Conservation (phyloP, 2,113 vertebrate species). For the Dasypus novemcinctus region DNA sequence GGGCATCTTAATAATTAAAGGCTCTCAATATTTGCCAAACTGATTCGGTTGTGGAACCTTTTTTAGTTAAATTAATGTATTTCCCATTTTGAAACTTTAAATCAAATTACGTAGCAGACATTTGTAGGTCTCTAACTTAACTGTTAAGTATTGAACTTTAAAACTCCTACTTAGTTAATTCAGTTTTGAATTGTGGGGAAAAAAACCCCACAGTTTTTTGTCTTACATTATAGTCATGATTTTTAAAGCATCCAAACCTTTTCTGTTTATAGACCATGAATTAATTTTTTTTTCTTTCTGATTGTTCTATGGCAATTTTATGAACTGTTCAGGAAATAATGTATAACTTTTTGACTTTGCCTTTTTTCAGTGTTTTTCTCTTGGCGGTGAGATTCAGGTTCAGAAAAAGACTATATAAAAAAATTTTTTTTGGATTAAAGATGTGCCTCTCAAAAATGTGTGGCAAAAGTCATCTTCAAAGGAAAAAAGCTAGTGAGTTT, state of each 20-base stretch:
- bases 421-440: neutral
- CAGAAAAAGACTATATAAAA: slow-evolving; percentile 3
- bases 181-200: neutral
- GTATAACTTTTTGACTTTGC: neutral
- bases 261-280: neutral
- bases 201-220: neutral
- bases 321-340: neutral
- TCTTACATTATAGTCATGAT: neutral
- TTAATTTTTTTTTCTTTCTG: neutral
- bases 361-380: neutral
- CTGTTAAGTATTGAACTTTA: neutral
- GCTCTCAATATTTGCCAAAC: neutral
- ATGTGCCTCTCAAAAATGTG: neutral
- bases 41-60: neutral
- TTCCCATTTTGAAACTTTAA: slow-evolving; percentile 6
- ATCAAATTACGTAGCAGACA: neutral
- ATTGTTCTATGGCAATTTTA: neutral
- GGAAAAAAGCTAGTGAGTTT: slow-evolving; percentile 42
- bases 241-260: neutral
- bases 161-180: slow-evolving; percentile 17
- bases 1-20: neutral
- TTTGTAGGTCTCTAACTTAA: neutral
- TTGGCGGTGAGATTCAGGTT: slow-evolving; percentile 8
- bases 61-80: neutral
- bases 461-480: neutral